Evolutionary conservation across 2,797 vertebrate genomes (phyloP).

Genomic region (Melanotaenia nigrans): DNA sequence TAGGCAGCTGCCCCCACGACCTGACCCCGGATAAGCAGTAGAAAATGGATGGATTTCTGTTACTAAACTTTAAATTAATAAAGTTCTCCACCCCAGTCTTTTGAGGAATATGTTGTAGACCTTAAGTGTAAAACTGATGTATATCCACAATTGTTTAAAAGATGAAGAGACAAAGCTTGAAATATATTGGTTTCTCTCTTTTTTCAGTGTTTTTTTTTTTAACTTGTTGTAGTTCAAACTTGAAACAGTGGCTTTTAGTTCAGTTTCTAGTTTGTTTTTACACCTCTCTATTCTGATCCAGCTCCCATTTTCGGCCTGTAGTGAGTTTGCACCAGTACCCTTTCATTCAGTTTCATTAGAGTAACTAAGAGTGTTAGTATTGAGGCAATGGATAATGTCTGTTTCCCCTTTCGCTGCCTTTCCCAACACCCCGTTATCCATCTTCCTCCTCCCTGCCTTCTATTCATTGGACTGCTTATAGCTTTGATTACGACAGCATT

Average conservation of each 20-base stretch:
- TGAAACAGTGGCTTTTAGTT: slow-evolving; percentile 30
- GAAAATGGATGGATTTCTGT: no score
- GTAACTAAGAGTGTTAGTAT: slow-evolving; percentile 51
- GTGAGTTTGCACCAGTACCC: slow-evolving; percentile 33
- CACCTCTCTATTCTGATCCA: slow-evolving; percentile 1
- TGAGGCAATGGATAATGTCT: slow-evolving; percentile 55
- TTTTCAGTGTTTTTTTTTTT: not conserved
- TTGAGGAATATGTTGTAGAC: not conserved
- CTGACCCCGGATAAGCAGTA: no score
- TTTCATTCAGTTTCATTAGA: slow-evolving; percentile 1
- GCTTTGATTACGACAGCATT: not conserved
- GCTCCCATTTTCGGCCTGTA: slow-evolving; percentile 6
- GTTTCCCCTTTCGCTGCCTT: slow-evolving; percentile 40
- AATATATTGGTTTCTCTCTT: not conserved
- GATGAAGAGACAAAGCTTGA: not conserved
- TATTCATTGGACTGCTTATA: not conserved
- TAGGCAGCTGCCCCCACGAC: no score
- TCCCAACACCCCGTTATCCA: slow-evolving; percentile 40
- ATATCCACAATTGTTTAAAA: not conserved
- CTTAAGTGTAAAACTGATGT: not conserved
- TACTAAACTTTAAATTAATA: no score
- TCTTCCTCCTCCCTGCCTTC: slow-evolving; percentile 41
- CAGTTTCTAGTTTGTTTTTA: slow-evolving; percentile 29
- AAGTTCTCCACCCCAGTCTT: no score
- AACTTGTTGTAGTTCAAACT: not conserved